Evolutionary conservation across 2,113 vertebrate species (phyloP).

Genomic region (Cavia porcellus): DNA sequence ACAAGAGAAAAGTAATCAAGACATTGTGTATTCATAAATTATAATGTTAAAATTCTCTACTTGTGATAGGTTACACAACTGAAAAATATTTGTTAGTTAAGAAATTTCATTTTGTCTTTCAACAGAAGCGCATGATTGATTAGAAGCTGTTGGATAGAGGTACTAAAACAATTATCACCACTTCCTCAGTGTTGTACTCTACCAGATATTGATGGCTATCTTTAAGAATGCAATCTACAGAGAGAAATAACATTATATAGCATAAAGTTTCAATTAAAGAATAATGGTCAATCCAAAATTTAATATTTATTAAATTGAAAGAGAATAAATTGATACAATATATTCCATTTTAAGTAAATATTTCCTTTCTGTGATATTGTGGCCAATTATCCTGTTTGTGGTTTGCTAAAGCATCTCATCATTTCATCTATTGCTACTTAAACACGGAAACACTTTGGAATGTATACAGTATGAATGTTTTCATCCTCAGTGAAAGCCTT

Average conservation of each 20-base stretch:
- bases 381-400: background rate
- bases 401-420: background rate
- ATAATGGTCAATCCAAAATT: conserved; percentile 57
- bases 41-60: background rate
- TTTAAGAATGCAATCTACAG: conserved; percentile 35
- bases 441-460: conserved; percentile 31
- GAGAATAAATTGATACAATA: background rate
- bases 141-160: background rate
- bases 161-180: background rate
- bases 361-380: background rate
- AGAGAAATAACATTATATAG: background rate
- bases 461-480: background rate
- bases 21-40: background rate
- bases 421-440: background rate
- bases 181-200: conserved; percentile 48
- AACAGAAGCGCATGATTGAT: background rate
- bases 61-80: background rate
- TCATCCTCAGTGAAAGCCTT: background rate
- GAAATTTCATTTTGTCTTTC: background rate
- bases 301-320: conserved; percentile 69
- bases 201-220: conserved; percentile 8
- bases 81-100: background rate
- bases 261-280: conserved; percentile 21
- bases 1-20: too few relatives aligned
- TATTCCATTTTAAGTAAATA: conserved; percentile 32